Evolutionary conservation across 2,888 invertebrate genomes (phyloP).

Genomic region (Cheilosia grossa): DNA sequence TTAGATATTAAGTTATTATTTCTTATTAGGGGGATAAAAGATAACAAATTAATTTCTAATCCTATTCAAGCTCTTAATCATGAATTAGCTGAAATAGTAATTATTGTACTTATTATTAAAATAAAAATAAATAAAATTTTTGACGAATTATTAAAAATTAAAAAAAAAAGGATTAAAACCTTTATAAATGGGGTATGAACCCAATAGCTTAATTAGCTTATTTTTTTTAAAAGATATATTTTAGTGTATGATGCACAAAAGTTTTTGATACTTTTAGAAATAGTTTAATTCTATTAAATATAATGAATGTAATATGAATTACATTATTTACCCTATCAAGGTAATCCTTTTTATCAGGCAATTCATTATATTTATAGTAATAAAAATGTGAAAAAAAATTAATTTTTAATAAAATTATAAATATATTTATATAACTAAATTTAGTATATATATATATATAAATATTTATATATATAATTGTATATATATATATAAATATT

Average conservation of each 20-base stretch:
- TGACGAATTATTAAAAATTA: constrained; percentile 83
- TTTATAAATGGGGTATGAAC: too few relatives aligned
- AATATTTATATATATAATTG: too few relatives aligned
- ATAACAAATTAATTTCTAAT: constrained; percentile 86
- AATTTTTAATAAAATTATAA: too few relatives aligned
- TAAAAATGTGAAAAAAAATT: too few relatives aligned
- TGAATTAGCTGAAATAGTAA: constrained; percentile 84
- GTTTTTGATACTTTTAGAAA: constrained; percentile 86
- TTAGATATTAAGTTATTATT: constrained; percentile 84
- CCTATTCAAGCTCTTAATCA: constrained; percentile 85
- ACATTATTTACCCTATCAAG: constrained; percentile 86
- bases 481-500: too few relatives aligned
- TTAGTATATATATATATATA: too few relatives aligned
- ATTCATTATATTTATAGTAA: too few relatives aligned
- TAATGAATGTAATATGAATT: constrained; percentile 78
- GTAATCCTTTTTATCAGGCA: constrained; percentile 84
- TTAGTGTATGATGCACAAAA: constrained; percentile 87
- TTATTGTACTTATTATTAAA: constrained; percentile 84
- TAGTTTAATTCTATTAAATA: constrained; percentile 82
- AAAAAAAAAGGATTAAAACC: constrained; percentile 84
- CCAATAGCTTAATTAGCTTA: too few relatives aligned
- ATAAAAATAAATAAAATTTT: constrained; percentile 85
- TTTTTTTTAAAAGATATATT: constrained; percentile 83
- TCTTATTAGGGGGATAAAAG: constrained; percentile 86
- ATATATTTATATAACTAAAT: too few relatives aligned